These are phyloP conservation scores for Pogonophryne albipinna DNA, from an alignment of 2,797 vertebrate species.

Conservation along the genomic window DNA sequence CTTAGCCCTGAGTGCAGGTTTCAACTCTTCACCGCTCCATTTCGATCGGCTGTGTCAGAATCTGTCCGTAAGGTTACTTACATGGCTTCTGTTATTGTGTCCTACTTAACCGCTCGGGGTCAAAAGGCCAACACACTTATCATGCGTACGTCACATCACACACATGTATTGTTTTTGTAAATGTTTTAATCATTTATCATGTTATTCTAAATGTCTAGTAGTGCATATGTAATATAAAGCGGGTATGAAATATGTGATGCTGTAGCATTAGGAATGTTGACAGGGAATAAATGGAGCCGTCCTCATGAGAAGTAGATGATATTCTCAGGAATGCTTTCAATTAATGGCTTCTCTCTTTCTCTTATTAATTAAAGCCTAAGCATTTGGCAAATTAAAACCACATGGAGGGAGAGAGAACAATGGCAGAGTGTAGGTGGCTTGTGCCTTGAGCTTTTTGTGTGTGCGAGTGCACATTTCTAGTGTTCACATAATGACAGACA, in stretches of 20 bases:
- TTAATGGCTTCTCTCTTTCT: constrained; percentile 59
- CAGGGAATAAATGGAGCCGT: constrained; percentile 50
- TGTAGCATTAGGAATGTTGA: constrained; percentile 1
- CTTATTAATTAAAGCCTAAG: constrained; percentile 75
- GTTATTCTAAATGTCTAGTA: neutral
- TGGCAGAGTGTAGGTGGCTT: constrained; percentile 59
- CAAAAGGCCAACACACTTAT: constrained; percentile 1
- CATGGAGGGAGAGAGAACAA: constrained; percentile 47
- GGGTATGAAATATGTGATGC: constrained; percentile 4
- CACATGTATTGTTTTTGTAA: neutral
- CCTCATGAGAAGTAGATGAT: constrained; percentile 48
- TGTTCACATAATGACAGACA: constrained; percentile 47
- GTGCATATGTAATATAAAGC: neutral
- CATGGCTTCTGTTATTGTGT: constrained; percentile 13
- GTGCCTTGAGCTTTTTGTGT: constrained; percentile 48
- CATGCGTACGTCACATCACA: neutral
- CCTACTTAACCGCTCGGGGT: constrained; percentile 5
- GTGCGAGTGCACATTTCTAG: constrained; percentile 11
- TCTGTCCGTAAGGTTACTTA: constrained; percentile 29
- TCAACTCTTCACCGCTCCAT: constrained; percentile 47
- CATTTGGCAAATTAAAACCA: constrained; percentile 69
- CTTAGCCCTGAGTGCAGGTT: constrained; percentile 69
- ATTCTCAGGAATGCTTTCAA: constrained; percentile 70
- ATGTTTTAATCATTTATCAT: neutral
- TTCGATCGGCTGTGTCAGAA: constrained; percentile 48